Conservation (phyloP, 92 coral and sea anemone genomes). For the Muricea muricata region DNA sequence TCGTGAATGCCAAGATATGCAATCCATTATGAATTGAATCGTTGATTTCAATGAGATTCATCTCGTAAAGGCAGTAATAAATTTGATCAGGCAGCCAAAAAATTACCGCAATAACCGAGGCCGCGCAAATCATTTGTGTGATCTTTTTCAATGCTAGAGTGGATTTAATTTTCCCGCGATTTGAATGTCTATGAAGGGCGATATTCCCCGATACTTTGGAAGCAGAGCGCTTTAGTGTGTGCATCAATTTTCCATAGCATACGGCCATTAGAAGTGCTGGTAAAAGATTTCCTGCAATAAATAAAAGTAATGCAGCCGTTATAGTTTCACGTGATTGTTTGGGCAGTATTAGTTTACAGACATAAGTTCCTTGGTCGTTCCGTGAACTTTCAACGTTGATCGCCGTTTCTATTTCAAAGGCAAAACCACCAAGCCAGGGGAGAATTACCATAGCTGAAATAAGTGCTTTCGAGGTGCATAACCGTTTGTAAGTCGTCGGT, state of each 20-base stretch:
- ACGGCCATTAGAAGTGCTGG: neutral
- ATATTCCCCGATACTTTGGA: neutral
- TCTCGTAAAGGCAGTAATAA: neutral
- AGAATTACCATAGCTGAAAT: neutral
- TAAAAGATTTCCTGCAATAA: neutral
- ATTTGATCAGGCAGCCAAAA: neutral
- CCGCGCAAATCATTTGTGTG: neutral
- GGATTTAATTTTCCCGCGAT: neutral
- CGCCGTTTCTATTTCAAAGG: neutral
- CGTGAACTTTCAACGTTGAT: neutral
- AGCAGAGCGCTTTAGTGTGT: neutral
- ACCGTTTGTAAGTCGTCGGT: neutral
- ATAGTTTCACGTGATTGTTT: neutral
- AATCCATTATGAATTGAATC: too few relatives aligned
- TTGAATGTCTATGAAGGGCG: neutral
- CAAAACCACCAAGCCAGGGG: neutral
- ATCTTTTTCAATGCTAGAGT: neutral
- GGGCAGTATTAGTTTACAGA: neutral
- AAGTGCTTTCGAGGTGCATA: neutral
- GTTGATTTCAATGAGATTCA: neutral
- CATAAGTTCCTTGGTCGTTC: neutral
- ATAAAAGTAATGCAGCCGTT: neutral
- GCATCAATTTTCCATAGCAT: neutral
- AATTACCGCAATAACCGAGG: neutral
- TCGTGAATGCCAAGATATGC: too few relatives aligned